These are phyloP conservation scores for Falco concolor DNA, from an alignment of 2,797 vertebrate genomes.

Conservation along the genomic window DNA sequence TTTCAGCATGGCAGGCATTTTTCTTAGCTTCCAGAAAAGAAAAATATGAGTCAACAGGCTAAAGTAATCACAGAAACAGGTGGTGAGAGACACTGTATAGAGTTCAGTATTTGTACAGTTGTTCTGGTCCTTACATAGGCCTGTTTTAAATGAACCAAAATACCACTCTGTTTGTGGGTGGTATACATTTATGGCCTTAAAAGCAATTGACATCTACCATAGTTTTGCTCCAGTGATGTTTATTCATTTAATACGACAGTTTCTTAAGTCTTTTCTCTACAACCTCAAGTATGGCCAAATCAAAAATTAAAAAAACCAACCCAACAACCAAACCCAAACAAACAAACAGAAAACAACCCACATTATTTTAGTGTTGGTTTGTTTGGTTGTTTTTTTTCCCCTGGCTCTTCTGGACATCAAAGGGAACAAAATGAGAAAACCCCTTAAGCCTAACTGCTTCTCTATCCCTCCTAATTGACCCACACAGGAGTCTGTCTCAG, in stretches of 20 bases:
- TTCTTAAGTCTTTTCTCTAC: neutral
- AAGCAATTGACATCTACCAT: neutral
- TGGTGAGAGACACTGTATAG: neutral
- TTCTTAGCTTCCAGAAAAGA: conserved; percentile 36
- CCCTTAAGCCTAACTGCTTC: neutral
- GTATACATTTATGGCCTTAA: neutral
- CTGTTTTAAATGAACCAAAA: conserved; percentile 1
- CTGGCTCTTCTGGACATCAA: neutral
- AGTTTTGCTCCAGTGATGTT: neutral
- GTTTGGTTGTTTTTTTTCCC: accelerated
- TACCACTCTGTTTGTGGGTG: neutral
- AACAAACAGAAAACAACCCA: neutral
- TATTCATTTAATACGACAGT: neutral
- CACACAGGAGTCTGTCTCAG: neutral
- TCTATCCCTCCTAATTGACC: neutral
- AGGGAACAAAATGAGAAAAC: neutral
- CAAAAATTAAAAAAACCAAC: neutral
- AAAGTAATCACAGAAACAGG: conserved; percentile 59
- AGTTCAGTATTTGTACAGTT: conserved; percentile 26
- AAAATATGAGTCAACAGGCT: conserved; percentile 29
- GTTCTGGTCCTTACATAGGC: conserved; percentile 1
- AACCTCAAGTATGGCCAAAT: neutral
- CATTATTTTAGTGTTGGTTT: neutral
- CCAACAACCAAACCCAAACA: accelerated
- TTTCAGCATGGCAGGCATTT: conserved; percentile 18